Evolutionary conservation across 2,113 vertebrate species (phyloP).

Genomic region (Oryzias javanicus): DNA sequence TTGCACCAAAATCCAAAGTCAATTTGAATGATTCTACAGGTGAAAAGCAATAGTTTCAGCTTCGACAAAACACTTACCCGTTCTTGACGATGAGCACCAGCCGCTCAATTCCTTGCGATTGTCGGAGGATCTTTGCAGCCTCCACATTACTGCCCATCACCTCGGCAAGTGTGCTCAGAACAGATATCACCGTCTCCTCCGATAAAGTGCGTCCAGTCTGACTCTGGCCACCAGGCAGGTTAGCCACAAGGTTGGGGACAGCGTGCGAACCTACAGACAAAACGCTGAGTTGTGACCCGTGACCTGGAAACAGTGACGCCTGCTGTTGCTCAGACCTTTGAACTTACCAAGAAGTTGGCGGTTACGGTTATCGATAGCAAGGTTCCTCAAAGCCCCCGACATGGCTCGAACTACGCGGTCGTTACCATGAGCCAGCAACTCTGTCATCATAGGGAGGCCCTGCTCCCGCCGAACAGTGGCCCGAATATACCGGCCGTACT

Average conservation of each 20-base stretch:
- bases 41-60: too few species aligned
- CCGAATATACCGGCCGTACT: constrained; percentile 92
- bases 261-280: constrained; percentile 73
- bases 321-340: neutral
- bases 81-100: constrained; percentile 95
- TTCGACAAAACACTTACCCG: constrained; percentile 72
- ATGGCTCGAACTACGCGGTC: constrained; percentile 94
- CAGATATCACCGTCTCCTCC: constrained; percentile 90
- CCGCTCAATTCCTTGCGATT: constrained; percentile 92
- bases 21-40: too few species aligned
- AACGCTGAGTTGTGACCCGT: neutral
- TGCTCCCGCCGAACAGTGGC: constrained; percentile 91
- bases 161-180: constrained; percentile 91
- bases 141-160: constrained; percentile 90
- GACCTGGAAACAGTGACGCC: neutral
- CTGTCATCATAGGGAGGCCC: constrained; percentile 90
- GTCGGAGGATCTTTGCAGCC: constrained; percentile 89
- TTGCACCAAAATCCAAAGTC: too few species aligned
- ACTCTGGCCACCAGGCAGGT: constrained; percentile 88
- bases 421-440: constrained; percentile 85
- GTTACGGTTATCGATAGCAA: constrained; percentile 91
- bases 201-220: constrained; percentile 81
- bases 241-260: constrained; percentile 88
- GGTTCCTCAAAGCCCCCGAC: constrained; percentile 90
- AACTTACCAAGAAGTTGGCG: constrained; percentile 89